Percentiles rank a stretch among this genome's conserved stretches.
phyloP scores from a whole-genome alignment of 2,113 vertebrate species.

The Hymenochirus boettgeri region DNA sequence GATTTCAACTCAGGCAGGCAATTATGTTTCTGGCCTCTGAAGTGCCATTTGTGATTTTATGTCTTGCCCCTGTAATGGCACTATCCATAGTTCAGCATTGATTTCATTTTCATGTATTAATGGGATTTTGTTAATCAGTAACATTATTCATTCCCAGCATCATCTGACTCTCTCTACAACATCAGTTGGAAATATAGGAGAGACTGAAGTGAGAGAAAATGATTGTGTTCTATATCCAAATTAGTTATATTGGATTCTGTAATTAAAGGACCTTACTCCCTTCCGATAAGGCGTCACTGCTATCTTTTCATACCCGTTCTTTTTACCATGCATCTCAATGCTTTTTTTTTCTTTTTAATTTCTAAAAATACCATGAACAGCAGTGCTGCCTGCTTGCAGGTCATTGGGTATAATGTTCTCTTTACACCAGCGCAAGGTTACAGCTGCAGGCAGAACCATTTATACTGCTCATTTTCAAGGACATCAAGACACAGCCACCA shows the following conservation, averaged over 20 bases:
- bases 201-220: conserved; percentile 16
- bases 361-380: conserved; percentile 17
- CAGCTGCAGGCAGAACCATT: conserved; percentile 27
- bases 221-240: conserved; percentile 5
- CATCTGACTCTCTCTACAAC: not conserved
- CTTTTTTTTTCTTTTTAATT: not conserved
- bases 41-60: not conserved
- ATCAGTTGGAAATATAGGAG: not conserved
- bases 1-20: not conserved
- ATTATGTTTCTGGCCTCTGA: not conserved
- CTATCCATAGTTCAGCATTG: not conserved
- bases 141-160: not conserved
- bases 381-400: conserved; percentile 1
- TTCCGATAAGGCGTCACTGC: not conserved
- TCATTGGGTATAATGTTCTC: conserved; percentile 7
- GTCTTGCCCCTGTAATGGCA: not conserved
- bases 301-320: not conserved
- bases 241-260: conserved; percentile 8
- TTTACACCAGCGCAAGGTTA: conserved; percentile 29
- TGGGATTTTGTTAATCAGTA: conserved; percentile 1
- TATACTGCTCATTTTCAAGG: conserved; percentile 33
- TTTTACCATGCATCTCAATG: not conserved
- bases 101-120: not conserved
- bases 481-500: conserved; percentile 13
- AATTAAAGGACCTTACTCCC: conserved; percentile 15